Percentiles rank a stretch among this genome's conserved stretches.
Conservation (phyloP, 2,888 invertebrate genomes). For the Bhutanitis thaidina region DNA sequence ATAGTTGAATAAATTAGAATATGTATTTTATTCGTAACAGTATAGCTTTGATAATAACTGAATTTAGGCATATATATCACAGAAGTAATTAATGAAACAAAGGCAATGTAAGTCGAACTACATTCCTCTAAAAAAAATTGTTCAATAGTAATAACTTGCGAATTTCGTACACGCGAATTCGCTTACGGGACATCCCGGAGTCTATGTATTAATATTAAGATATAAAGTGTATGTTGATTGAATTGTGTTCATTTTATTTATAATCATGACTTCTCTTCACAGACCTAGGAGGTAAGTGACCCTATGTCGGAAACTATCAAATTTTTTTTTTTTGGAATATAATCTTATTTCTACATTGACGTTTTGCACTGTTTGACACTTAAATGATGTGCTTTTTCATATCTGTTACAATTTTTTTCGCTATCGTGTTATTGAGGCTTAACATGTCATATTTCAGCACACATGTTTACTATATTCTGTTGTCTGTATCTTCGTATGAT, state of each 20-base stretch:
- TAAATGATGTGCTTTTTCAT: not conserved
- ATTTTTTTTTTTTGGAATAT: not conserved
- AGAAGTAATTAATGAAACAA: conserved; percentile 33
- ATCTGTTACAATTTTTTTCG: not conserved
- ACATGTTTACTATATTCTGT: not conserved
- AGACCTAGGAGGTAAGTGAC: conserved; percentile 70
- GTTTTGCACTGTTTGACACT: not conserved
- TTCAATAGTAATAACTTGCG: conserved; percentile 36
- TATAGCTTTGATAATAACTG: conserved; percentile 47
- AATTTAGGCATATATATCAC: conserved; percentile 47
- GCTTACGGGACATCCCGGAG: conserved; percentile 48
- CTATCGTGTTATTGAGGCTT: not conserved
- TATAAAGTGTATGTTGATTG: conserved; percentile 79
- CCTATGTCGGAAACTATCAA: conserved; percentile 33
- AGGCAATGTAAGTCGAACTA: conserved; percentile 62
- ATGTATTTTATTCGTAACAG: conserved; percentile 43
- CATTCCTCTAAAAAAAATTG: conserved; percentile 62
- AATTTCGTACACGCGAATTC: conserved; percentile 23
- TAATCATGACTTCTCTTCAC: conserved; percentile 71
- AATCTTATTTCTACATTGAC: not conserved
- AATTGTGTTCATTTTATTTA: conserved; percentile 77
- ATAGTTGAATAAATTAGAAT: conserved; percentile 35
- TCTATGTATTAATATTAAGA: conserved; percentile 74
- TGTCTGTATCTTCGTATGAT: not conserved
- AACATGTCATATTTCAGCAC: not conserved